phyloP scores from a whole-genome alignment of 2,113 vertebrate species.

The Oncorhynchus mykiss region DNA sequence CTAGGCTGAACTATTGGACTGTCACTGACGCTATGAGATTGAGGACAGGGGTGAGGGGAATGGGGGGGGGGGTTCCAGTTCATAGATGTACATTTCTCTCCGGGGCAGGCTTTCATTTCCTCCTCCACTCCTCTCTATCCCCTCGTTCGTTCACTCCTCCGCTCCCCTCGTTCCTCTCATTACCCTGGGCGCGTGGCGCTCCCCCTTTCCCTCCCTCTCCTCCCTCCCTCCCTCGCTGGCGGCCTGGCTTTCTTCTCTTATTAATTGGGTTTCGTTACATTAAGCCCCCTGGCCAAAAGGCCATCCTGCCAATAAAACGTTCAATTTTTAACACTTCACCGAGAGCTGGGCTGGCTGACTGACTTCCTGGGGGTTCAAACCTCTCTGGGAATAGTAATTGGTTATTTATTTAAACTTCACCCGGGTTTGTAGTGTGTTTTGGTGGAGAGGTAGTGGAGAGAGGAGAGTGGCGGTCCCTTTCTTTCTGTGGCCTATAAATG shows the following conservation, averaged over 20 bases:
- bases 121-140: constrained; percentile 53
- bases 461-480: constrained; percentile 20
- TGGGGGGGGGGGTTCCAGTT: not conserved
- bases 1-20: no score
- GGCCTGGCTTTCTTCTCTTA: constrained; percentile 71
- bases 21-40: no score
- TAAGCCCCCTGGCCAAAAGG: constrained; percentile 68
- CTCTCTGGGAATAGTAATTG: constrained; percentile 64
- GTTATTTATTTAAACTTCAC: constrained; percentile 76
- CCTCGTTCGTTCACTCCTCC: constrained; percentile 47
- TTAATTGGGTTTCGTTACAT: not conserved
- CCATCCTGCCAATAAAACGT: constrained; percentile 73
- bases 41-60: constrained; percentile 9
- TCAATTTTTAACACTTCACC: constrained; percentile 69
- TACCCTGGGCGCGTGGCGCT: constrained; percentile 70
- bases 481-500: constrained; percentile 36
- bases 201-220: constrained; percentile 25
- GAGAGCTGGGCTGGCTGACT: constrained; percentile 36
- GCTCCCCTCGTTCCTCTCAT: constrained; percentile 59
- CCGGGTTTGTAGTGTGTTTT: constrained; percentile 45
- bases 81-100: constrained; percentile 56
- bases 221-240: constrained; percentile 43
- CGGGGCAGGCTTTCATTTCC: constrained; percentile 57
- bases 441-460: not conserved
- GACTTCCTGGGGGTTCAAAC: constrained; percentile 51